These are phyloP conservation scores for Chrysopilus asiliformis DNA, from an alignment of 2,888 invertebrate species.

Conservation along the genomic window DNA sequence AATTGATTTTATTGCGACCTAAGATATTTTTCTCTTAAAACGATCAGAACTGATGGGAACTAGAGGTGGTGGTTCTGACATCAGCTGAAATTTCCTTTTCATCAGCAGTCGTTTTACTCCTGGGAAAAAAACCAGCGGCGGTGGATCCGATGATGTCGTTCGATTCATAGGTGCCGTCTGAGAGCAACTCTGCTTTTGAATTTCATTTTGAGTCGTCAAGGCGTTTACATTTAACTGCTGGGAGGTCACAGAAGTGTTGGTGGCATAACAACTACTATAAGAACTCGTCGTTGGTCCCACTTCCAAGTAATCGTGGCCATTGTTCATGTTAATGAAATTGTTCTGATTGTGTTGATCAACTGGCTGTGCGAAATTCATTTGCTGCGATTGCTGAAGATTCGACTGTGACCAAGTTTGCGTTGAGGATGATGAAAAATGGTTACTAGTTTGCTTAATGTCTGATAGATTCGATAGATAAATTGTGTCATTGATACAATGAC, in stretches of 20 bases:
- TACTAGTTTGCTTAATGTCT: constrained; percentile 12
- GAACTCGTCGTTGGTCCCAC: not conserved
- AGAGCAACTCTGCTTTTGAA: not conserved
- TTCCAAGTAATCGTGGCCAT: not conserved
- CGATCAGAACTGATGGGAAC: constrained; percentile 16
- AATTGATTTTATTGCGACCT: no score
- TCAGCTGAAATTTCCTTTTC: constrained; percentile 17
- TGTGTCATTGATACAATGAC: constrained; percentile 21
- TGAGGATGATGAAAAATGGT: not conserved
- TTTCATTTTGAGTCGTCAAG: not conserved
- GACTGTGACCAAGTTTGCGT: not conserved
- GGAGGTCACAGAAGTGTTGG: not conserved
- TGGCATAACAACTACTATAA: not conserved
- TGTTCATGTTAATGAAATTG: not conserved
- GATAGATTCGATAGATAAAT: constrained; percentile 16
- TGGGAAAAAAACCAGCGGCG: constrained; percentile 19
- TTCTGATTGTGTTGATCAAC: not conserved
- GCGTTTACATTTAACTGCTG: not conserved
- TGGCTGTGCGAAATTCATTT: not conserved
- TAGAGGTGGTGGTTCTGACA: constrained; percentile 20
- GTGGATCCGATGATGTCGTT: constrained; percentile 15
- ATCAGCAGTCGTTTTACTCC: constrained; percentile 15
- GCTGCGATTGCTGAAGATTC: not conserved
- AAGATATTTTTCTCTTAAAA: no score
- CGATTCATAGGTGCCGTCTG: not conserved